Evolutionary conservation across 2,797 vertebrate genomes (phyloP), one percentile per base, ranked within the genome.

Genomic region (Chelmon rostratus): DNA sequence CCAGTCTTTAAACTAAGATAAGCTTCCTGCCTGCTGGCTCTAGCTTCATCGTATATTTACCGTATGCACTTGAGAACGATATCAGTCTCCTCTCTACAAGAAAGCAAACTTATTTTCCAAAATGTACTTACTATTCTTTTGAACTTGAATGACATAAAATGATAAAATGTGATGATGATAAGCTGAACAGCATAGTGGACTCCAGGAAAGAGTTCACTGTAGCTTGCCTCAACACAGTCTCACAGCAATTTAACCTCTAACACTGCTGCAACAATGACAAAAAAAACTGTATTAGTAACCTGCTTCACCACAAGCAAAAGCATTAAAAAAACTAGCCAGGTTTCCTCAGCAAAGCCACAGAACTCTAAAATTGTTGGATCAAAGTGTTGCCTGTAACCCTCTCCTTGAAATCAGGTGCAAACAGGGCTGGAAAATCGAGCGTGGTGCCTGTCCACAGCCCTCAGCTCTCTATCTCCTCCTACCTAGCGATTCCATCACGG

Each of bases 351-450:
- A 79, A 76, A 86, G 78, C 66, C 68, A 71, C 77, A 83, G 76
- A 71, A 9, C 46, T 83, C 16, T 21, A 69, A 83, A 79, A 89
- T 68, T 70, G 68, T 70, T 79, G 71, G 77, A 89, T 91, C 83
- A 90, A 89, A 92, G 83, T 63, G 63, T 76, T 84, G 86, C 88
- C 90, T 79, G 84, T 67, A 88, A 90, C 86, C 21, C 68, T 88
- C 52, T 81, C 70, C 81, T 86, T 83, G 68, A 85, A 84, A 93
- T 88, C 77, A 88, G 68, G 82, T 85, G 83, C 77, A 92, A 86
- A 90, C 86, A 88, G 72, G 72, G 10, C 58, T 72, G 73, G 81
- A 86, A 91, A 90, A 88, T 84, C 78, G 67, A 66, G 13, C 78
- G 5, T 73, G 77, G 79, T 73, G 80, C 40, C 54, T 16, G 73